phyloP scores from a whole-genome alignment of 1,140 invertebrate genomes.

The Venturia canescens region DNA sequence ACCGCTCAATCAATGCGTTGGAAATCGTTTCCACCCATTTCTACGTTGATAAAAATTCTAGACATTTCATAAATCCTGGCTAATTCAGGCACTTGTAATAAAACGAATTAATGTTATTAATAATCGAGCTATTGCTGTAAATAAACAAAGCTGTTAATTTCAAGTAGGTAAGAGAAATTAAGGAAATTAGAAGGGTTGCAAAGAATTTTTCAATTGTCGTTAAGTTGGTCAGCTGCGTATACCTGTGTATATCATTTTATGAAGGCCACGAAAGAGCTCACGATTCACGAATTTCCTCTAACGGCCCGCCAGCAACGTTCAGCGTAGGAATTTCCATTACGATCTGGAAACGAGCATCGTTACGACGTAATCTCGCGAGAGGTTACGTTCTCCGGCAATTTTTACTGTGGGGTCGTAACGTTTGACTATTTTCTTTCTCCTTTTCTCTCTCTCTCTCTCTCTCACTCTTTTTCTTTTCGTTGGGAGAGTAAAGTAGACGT shows the following conservation, averaged over 20 bases:
- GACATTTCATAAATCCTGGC: too few species aligned
- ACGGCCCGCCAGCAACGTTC: conserved; percentile 3
- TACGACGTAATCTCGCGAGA: conserved; percentile 52
- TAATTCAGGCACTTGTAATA: too few species aligned
- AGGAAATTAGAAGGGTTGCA: conserved; percentile 7
- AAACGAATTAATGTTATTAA: not conserved
- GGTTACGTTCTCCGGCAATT: conserved; percentile 47
- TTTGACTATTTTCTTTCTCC: conserved; percentile 35
- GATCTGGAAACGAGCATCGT: conserved; percentile 50
- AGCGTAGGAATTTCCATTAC: conserved; percentile 54
- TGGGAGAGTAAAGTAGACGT: conserved; percentile 34
- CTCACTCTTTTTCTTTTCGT: conserved; percentile 20
- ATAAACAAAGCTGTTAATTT: too few species aligned
- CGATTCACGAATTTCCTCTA: conserved; percentile 47
- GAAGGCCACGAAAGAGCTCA: not conserved
- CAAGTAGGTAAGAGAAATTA: not conserved
- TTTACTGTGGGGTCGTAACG: conserved; percentile 47
- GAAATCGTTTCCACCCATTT: too few species aligned
- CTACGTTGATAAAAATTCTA: too few species aligned
- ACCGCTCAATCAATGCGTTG: too few species aligned
- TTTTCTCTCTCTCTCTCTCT: conserved; percentile 6
- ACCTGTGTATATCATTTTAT: not conserved
- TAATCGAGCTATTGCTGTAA: not conserved
- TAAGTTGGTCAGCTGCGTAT: not conserved
- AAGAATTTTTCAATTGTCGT: conserved; percentile 40